Evolutionary conservation across 2,888 invertebrate genomes (phyloP).

Genomic region (Leucoma salicis): DNA sequence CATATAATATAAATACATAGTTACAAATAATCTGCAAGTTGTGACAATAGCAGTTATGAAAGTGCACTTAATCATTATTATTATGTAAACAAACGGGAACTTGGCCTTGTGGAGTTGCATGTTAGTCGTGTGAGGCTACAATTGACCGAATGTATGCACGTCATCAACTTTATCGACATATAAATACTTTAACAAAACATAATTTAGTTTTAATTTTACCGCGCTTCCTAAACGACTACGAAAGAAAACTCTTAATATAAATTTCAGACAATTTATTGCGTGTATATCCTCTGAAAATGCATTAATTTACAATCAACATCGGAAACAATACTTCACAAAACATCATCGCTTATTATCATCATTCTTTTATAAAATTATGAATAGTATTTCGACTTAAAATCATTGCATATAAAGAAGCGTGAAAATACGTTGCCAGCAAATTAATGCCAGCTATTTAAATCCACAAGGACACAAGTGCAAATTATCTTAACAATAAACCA

Average conservation of each 20-base stretch:
- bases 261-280: slow-evolving; percentile 80
- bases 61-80: slow-evolving; percentile 74
- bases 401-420: slow-evolving; percentile 67
- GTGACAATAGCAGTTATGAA: slow-evolving; percentile 79
- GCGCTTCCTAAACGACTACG: slow-evolving; percentile 53
- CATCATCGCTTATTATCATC: slow-evolving; percentile 51
- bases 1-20: slow-evolving; percentile 81
- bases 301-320: slow-evolving; percentile 80
- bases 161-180: slow-evolving; percentile 78
- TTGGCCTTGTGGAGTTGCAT: slow-evolving; percentile 82
- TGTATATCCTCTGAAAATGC: slow-evolving; percentile 78
- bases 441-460: slow-evolving; percentile 61
- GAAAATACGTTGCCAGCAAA: slow-evolving; percentile 70
- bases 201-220: slow-evolving; percentile 35
- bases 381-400: slow-evolving; percentile 65
- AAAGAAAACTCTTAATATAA: slow-evolving; percentile 69
- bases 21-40: slow-evolving; percentile 78
- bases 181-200: slow-evolving; percentile 36
- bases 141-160: slow-evolving; percentile 71
- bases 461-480: slow-evolving; percentile 83
- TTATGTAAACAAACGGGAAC: slow-evolving; percentile 77
- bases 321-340: slow-evolving; percentile 74
- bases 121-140: slow-evolving; percentile 81
- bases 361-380: slow-evolving; percentile 63
- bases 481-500: slow-evolving; percentile 67